phyloP scores from a whole-genome alignment of 2,888 invertebrate genomes.

The Eumacrocentrus americanus region DNA sequence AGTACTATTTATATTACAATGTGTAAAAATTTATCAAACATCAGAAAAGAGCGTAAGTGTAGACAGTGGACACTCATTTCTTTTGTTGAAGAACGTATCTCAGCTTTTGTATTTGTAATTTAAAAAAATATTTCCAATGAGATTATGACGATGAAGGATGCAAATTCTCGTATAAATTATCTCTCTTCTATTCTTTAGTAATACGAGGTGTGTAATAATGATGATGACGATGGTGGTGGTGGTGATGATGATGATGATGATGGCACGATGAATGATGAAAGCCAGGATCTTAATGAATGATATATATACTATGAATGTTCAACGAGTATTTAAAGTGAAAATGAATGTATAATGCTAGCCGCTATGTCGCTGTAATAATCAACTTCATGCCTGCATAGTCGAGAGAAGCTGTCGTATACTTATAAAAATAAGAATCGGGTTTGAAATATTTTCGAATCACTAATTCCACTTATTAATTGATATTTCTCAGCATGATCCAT shows the following conservation, averaged over 20 bases:
- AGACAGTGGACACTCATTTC: no score
- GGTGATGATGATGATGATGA: neutral
- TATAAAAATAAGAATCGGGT: neutral
- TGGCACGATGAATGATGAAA: neutral
- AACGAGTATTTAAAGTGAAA: conserved; percentile 4
- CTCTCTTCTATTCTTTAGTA: neutral
- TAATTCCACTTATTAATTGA: no score
- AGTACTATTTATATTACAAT: neutral
- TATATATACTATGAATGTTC: neutral
- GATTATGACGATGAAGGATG: neutral
- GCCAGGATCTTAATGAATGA: neutral
- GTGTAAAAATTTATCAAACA: neutral
- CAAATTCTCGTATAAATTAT: neutral
- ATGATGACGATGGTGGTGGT: neutral
- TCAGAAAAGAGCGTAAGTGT: neutral
- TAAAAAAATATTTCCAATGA: neutral
- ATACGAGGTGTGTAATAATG: neutral
- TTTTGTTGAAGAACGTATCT: no score
- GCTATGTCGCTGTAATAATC: neutral
- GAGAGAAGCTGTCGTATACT: conserved; percentile 15
- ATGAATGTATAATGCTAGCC: conserved; percentile 5
- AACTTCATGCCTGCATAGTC: conserved; percentile 19
- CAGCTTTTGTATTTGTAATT: neutral
- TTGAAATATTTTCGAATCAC: neutral
- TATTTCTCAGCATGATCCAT: no score